Base-by-base conservation (phyloP, 2,797 vertebrate genomes). In the Smutsia gigantea region DNA sequence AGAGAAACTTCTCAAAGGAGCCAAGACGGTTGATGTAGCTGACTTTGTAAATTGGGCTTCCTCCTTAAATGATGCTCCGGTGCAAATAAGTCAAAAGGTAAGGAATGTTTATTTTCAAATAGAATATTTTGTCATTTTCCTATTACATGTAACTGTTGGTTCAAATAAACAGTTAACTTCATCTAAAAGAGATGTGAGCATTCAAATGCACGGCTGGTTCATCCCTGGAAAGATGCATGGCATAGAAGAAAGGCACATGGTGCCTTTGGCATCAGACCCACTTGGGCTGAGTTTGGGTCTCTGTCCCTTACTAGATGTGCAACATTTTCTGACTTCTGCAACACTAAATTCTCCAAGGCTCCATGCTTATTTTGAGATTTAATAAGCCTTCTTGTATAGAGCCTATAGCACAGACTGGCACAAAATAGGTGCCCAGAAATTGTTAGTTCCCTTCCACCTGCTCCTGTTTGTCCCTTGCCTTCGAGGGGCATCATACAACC, bases 31-130 rank as follows among this genome's bases (percentile, higher is more conserved):
- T 96, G 97, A 99, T 90, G 0, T 98, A 1, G 37, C 11, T 0
- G 98, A 99, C 4, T 99, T 98, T 79, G 79, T 98, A 68, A n/a
- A 97, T 0, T 99, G 99, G 99, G 99, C 99, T 25, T 96, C 97
- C 49, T 99, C 98, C 14, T 91, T 99, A 66, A 4, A 93, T 6
- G 96, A 99, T 1, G 97, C 97, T 59, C 99, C 99, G 0, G 98
- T 98, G 8, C 98, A 99, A 64, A 98, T 99, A 78, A 69, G 97
- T 53, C 99, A 99, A 89, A 98, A 98, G 93, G 99, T 99, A 98
- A 97, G 98, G 63, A 90, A 11, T 66, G 4, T 7, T 34, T 85
- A 71, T 55, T 91, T 94, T 49, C 68, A 85, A 55, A 18, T 25
- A 69, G 1, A 42, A 42, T 9, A 9, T 55, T 5, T 5, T 89